Base-by-base conservation (phyloP, 1,140 invertebrate genomes). In the Drosophila punjabiensis region DNA sequence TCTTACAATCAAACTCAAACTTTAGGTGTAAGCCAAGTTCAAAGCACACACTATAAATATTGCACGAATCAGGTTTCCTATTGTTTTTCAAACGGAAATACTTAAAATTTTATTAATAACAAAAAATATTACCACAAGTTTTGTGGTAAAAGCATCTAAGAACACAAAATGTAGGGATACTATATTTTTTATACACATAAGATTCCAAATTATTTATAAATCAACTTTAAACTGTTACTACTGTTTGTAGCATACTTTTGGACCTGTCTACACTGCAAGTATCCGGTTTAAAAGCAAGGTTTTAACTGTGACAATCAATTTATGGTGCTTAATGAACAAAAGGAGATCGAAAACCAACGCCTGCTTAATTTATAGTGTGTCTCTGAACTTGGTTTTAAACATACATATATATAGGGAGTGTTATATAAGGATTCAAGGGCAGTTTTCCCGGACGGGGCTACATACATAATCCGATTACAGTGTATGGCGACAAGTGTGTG, bases 401-500 rank as follows among this genome's bases (percentile, higher is more conserved):
- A 39, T 45, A 60, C 13, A 71, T 71, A 68, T 30, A 14, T 30
- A 14, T 47, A 7, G 45, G 45, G 43, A 47, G 20, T 53, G 20
- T 43, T 65, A 32, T 62, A 45, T 45, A 63, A 28, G 35, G 28
- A 24, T 28, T 28, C 0, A 50, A 14, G 35, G 50, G n/a, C 50
- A 43, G 35, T 59, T 41, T 56, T 18, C 56, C 56, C 56, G 20
- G 14, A 58, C 20, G 55, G 33, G 55, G 35, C 35, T 52, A n/a
- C 48, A n/a, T 52, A 52, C 48, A 50, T 30, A 53, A 14, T 53
- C n/a, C 45, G 14, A 35, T 20, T 41, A 14, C 1, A 39, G 37
- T 68, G 66, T 48, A 68, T 35, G 66, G 66, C 66, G 45, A 64
- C 59, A 55, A 45, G 48, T 71, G 63, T 68, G 39, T 68, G 33